Evolutionary conservation across 2,797 vertebrate species (phyloP).

Genomic region (Oreortyx pictus): DNA sequence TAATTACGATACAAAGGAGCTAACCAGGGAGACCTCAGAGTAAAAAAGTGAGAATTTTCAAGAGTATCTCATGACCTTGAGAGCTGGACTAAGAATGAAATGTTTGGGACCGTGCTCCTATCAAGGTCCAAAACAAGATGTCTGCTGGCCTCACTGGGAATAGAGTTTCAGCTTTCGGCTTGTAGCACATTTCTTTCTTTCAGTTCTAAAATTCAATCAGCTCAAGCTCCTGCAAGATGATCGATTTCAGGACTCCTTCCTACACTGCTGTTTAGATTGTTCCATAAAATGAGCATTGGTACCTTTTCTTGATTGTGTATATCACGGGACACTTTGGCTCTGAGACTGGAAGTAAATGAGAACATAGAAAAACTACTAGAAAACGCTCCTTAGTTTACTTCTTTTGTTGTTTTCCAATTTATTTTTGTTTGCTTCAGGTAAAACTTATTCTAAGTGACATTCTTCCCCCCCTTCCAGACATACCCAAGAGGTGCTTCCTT

Average conservation of each 20-base stretch:
- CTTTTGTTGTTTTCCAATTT: not conserved
- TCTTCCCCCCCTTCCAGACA: not conserved
- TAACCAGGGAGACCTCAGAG: not conserved
- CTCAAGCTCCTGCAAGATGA: not conserved
- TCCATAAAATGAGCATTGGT: not conserved
- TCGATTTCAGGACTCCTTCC: not conserved
- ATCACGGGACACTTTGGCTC: not conserved
- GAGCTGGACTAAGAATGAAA: not conserved
- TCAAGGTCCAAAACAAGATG: not conserved
- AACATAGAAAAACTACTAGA: not conserved
- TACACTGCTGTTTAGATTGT: not conserved
- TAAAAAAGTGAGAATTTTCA: not conserved
- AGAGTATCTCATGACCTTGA: not conserved
- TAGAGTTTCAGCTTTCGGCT: not conserved
- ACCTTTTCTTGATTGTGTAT: not conserved
- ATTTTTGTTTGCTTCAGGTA: not conserved
- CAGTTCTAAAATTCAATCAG: not conserved
- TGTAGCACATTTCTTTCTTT: not conserved
- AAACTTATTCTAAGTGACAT: fast-evolving
- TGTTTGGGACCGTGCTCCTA: not conserved
- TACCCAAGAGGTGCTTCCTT: not conserved
- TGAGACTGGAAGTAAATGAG: not conserved
- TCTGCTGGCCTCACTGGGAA: not conserved
- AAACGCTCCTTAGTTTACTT: not conserved
- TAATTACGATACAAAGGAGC: not conserved